phyloP scores from a whole-genome alignment of 1,140 invertebrate genomes.

The Leptinotarsa defecta region DNA sequence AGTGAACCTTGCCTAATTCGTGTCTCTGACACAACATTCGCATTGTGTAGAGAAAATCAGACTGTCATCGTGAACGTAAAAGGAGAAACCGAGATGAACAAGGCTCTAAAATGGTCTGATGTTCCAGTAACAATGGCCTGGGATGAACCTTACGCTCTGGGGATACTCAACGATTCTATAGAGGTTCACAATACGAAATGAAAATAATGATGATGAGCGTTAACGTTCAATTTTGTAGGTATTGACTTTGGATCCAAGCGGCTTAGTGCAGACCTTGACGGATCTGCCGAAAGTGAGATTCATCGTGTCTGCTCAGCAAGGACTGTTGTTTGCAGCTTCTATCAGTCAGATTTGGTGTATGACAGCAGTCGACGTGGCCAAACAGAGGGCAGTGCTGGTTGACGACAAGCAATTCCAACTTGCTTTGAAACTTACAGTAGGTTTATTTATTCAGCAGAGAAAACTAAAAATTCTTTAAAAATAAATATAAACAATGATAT shows the following conservation, averaged over 20 bases:
- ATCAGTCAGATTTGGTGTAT: conserved; percentile 86
- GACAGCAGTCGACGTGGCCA: conserved; percentile 73
- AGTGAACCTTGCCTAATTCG: conserved; percentile 82
- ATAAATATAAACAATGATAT: not conserved
- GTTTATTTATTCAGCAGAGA: conserved; percentile 46
- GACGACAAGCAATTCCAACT: conserved; percentile 91
- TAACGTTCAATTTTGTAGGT: conserved; percentile 51
- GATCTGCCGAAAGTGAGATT: conserved; percentile 70
- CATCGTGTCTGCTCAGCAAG: conserved; percentile 70
- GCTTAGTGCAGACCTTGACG: conserved; percentile 77
- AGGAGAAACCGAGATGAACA: conserved; percentile 70
- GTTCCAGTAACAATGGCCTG: conserved; percentile 78
- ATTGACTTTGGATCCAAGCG: conserved; percentile 66
- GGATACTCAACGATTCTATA: conserved; percentile 77
- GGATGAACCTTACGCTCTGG: conserved; percentile 89
- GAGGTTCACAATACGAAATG: conserved; percentile 59
- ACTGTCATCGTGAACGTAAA: conserved; percentile 79
- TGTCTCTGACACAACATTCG: conserved; percentile 74
- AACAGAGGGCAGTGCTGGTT: conserved; percentile 81
- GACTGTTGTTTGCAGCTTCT: conserved; percentile 85
- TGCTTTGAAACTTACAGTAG: conserved; percentile 89
- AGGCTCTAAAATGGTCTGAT: conserved; percentile 82
- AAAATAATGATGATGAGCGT: not conserved
- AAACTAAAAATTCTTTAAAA: not conserved
- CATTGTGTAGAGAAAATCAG: conserved; percentile 81